Evolutionary conservation across 2,888 invertebrate species (phyloP), one percentile per base, ranked within the genome.

Genomic region (Nowickia ferox): DNA sequence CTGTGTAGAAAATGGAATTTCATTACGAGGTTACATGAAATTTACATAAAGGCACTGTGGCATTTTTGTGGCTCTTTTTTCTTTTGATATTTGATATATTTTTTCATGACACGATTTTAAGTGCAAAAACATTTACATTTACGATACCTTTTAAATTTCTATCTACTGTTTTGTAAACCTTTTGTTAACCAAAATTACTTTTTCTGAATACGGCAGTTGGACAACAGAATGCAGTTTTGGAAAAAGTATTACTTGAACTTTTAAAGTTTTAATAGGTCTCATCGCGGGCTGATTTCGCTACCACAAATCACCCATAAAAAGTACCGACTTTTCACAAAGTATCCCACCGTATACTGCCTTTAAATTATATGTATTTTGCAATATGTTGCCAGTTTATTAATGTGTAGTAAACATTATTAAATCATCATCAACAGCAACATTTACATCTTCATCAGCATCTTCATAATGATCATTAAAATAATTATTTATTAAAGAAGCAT

Each of bases 361-460:
- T 22, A 63, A 79, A 61, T 61, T 22, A 69, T 78, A 68, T 59
- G 40, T 48, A 57, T 48, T 46, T 48, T 38, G n/a, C 3, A 72
- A 53, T 65, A 42, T 55, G 55, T 57, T 40, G 13, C 22, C 40
- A 72, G 40, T 48, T 57, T 68, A 81, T 42, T 59, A 22, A 66
- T 38, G 66, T 42, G 74, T 57, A 38, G 48, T 68, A 48, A 57
- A 57, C 46, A 66, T 77, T 57, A 57, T 38, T 22, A 69, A 61
- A 66, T 44, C 51, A 61, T 61, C 38, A 40, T 51, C 30, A 59
- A 9, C 38, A 17, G 11, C 17, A 44, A 19, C 30, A 71, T 63
- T 9, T 10, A 51, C 51, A 63, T n/a, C 22, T 3, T 53, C 30
- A 69, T 44, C 17, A 55, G 40, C 19, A 57, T 55, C 19, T 1